Conservation (phyloP, 1,140 invertebrate genomes). For the Brachionus plicatilis region DNA sequence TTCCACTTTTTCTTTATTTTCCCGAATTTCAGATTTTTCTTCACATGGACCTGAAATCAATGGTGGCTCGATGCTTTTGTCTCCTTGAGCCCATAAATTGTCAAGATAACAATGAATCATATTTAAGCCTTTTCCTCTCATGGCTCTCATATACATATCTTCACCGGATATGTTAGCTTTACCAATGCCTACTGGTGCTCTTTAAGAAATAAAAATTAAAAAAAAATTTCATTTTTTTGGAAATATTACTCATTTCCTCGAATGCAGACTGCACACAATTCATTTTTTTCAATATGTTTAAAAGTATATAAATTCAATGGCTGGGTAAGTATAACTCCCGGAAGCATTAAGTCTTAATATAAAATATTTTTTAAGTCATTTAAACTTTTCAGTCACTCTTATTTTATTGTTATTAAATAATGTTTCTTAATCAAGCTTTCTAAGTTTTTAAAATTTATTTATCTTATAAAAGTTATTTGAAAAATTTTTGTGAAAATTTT, state of each 20-base stretch:
- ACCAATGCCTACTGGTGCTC: neutral
- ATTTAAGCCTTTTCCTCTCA: slow-evolving; percentile 23
- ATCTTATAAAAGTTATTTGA: too few species aligned
- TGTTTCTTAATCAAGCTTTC: too few species aligned
- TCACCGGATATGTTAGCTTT: slow-evolving; percentile 29
- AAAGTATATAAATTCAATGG: slow-evolving; percentile 30
- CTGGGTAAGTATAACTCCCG: neutral
- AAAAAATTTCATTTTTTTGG: neutral
- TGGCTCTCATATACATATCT: slow-evolving; percentile 39
- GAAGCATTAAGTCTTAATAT: slow-evolving; percentile 19
- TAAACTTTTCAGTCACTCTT: too few species aligned
- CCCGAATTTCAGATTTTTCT: neutral
- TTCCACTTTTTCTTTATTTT: neutral
- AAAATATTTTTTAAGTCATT: neutral
- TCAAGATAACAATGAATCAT: slow-evolving; percentile 19
- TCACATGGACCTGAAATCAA: neutral
- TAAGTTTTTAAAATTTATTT: too few species aligned
- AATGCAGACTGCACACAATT: slow-evolving; percentile 8
- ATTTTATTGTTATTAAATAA: too few species aligned
- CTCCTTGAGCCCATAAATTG: slow-evolving; percentile 18
- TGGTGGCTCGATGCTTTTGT: slow-evolving; percentile 8
- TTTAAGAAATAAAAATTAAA: neutral
- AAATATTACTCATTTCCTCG: neutral
- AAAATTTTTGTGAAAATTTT: too few species aligned
- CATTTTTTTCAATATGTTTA: slow-evolving; percentile 18